Evolutionary conservation across 2,113 vertebrate genomes (phyloP).

Genomic region (Anser cygnoides): DNA sequence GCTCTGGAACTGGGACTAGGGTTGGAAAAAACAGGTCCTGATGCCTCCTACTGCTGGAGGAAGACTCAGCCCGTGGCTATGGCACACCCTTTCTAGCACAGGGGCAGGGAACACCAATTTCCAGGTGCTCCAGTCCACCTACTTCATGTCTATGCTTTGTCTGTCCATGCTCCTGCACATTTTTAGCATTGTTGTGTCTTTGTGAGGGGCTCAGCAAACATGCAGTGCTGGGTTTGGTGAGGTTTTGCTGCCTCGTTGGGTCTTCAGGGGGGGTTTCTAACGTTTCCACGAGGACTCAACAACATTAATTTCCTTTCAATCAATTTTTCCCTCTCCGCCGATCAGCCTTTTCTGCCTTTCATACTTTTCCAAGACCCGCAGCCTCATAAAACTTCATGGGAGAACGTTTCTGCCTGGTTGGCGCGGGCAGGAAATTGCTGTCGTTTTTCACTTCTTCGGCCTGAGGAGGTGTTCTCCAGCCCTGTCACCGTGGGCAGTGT

Average conservation of each 20-base stretch:
- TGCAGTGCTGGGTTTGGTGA: rapidly evolving
- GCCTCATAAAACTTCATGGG: conserved; percentile 20
- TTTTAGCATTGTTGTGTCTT: not conserved
- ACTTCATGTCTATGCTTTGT: rapidly evolving
- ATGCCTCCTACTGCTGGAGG: not conserved
- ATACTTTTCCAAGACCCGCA: conserved; percentile 25
- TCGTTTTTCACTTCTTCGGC: conserved; percentile 22
- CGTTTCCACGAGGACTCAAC: not conserved
- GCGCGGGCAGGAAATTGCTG: conserved; percentile 28
- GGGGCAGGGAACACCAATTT: not conserved
- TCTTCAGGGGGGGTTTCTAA: not conserved
- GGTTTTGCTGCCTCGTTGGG: not conserved
- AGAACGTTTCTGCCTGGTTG: not conserved
- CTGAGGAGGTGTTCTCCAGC: not conserved
- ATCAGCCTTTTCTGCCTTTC: conserved; percentile 20
- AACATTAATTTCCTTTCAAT: conserved; percentile 39
- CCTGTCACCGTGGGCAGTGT: not conserved
- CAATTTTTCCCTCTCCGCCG: not conserved
- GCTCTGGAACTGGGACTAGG: not conserved
- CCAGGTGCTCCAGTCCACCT: not conserved
- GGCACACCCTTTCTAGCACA: not conserved
- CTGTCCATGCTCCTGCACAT: not conserved
- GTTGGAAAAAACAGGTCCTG: not conserved
- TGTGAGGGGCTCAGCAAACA: not conserved
- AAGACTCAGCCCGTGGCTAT: not conserved